Conservation (phyloP, 1,140 invertebrate genomes). For the Drosophila aff. region DNA sequence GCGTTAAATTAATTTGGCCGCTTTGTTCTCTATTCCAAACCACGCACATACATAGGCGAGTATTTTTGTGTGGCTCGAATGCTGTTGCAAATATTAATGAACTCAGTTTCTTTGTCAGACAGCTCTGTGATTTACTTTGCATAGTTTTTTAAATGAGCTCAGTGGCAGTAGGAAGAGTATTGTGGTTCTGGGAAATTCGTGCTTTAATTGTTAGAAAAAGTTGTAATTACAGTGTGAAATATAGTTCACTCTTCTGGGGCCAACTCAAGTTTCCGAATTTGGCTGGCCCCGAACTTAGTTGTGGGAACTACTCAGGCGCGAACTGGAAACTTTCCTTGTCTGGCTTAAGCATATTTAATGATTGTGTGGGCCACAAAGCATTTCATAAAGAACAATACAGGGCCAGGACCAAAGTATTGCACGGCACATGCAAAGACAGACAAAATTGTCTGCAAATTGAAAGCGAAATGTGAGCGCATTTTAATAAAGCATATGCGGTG, state of each 20-base stretch:
- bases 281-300: conserved; percentile 19
- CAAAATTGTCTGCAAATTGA: conserved; percentile 74
- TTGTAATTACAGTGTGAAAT: conserved; percentile 48
- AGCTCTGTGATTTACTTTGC: conserved; percentile 52
- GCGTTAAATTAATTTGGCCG: conserved; percentile 75
- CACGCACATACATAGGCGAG: conserved; percentile 10
- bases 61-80: conserved; percentile 35
- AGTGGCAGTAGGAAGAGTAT: background rate
- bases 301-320: conserved; percentile 28
- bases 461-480: conserved; percentile 76
- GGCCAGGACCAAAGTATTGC: conserved; percentile 16
- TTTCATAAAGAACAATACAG: conserved; percentile 43
- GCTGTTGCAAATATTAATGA: conserved; percentile 77
- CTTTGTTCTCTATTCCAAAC: conserved; percentile 58
- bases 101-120: conserved; percentile 21
- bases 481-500: conserved; percentile 81
- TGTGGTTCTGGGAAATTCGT: conserved; percentile 10
- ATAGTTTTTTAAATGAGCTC: conserved; percentile 42
- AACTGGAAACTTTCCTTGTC: conserved; percentile 31
- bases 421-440: conserved; percentile 32
- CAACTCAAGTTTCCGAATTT: conserved; percentile 19
- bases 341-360: conserved; percentile 66
- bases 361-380: conserved; percentile 42
- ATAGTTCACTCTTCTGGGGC: conserved; percentile 8
- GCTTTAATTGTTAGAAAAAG: conserved; percentile 40